phyloP scores from a whole-genome alignment of 2,113 vertebrate genomes.

The Ictidomys tridecemlineatus region DNA sequence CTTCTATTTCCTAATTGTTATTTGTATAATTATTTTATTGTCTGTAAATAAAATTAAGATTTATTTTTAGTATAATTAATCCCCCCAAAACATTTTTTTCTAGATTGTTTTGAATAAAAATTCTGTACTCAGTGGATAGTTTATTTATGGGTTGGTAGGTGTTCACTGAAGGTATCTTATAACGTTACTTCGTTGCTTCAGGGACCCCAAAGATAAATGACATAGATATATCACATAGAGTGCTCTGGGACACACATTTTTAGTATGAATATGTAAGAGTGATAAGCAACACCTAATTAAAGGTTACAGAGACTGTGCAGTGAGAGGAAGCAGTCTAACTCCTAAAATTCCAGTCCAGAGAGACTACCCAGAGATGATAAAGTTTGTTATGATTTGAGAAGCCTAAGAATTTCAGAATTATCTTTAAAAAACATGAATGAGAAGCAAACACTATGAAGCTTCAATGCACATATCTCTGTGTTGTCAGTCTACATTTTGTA shows the following conservation, averaged over 20 bases:
- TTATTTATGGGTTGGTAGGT: neutral
- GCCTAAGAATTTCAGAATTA: neutral
- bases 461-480: neutral
- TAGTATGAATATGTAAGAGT: neutral
- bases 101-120: neutral
- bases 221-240: too few species aligned
- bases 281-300: neutral
- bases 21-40: neutral
- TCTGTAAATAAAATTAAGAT: neutral
- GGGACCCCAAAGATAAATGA: neutral
- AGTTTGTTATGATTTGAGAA: neutral
- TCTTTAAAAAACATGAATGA: neutral
- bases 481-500: neutral
- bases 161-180: neutral
- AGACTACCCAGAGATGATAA: neutral
- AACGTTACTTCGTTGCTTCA: neutral
- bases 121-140: neutral
- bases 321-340: neutral
- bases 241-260: neutral
- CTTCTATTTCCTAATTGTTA: neutral
- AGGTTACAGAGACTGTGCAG: rapidly evolving
- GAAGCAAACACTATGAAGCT: neutral
- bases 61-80: neutral
- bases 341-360: neutral
- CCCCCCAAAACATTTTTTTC: neutral